Percentiles rank a stretch among this genome's conserved stretches.
Evolutionary conservation across 2,797 vertebrate species (phyloP).

Genomic region (Siniperca obscura): DNA sequence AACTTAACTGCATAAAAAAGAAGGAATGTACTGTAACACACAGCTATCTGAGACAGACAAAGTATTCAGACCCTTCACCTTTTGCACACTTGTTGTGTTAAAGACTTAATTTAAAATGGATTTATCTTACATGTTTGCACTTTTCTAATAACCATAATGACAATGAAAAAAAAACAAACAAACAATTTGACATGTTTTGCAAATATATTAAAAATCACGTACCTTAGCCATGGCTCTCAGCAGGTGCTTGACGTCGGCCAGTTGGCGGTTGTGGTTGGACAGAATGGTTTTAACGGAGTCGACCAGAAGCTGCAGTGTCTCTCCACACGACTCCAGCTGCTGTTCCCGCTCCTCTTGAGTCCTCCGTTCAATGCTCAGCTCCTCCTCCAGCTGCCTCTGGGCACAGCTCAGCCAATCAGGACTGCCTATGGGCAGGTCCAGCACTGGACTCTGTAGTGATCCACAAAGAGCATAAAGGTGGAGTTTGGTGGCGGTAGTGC

Average conservation of each 20-base stretch:
- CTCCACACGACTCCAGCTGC: conserved; percentile 92
- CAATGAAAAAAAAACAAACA: not conserved
- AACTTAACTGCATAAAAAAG: not conserved
- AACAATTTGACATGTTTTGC: not conserved
- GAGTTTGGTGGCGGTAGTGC: not conserved
- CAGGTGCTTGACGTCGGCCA: conserved; percentile 97
- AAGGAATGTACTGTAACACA: not conserved
- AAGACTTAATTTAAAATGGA: not conserved
- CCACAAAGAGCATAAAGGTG: not conserved
- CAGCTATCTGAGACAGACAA: not conserved
- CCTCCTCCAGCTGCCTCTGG: conserved; percentile 93
- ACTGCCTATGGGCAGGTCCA: conserved; percentile 92
- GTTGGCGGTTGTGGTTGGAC: conserved; percentile 95
- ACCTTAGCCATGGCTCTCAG: conserved; percentile 99
- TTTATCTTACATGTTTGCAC: not conserved
- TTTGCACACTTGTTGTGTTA: not conserved
- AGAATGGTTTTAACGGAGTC: conserved; percentile 96
- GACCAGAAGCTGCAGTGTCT: conserved; percentile 94
- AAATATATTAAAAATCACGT: not conserved
- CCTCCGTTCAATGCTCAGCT: conserved; percentile 88
- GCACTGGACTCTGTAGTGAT: conserved; percentile 86
- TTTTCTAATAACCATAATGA: not conserved
- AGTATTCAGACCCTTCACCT: not conserved
- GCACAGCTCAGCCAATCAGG: conserved; percentile 95
- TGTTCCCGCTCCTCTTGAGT: conserved; percentile 94